Evolutionary conservation across 1,140 invertebrate genomes (phyloP), one percentile per base, ranked within the genome.

Genomic region (Solenopsis fugax): DNA sequence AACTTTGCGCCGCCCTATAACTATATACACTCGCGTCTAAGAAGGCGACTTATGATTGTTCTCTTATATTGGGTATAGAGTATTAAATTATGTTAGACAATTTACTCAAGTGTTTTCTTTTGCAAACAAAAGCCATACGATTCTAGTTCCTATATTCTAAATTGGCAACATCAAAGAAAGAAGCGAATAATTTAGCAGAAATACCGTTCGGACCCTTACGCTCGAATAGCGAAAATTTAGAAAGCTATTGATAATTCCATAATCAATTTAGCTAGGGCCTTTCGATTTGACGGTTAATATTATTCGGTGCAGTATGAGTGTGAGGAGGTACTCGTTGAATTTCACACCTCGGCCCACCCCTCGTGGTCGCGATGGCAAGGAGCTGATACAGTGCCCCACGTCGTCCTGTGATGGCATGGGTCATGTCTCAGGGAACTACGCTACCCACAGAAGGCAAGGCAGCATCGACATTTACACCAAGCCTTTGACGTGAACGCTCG

Each of bases 381-480:
- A 97, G 95, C 96, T 97, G 93, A 96, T 97, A 93, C 96, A 97
- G 94, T 98, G 97, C 93, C 97, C 97, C 81, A 97, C 96, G 84
- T 96, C 96, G 88, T 96, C 96, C 91, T 97, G 97, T 95, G 97
- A 97, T 96, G 97, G 97, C 94, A 96, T 96, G 95, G 97, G 97
- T 92, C 97, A 97, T 95, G 95, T 97, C 93, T 97, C 96, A 92
- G 97, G 96, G 93, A 97, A 97, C 96, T 97, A 97, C 95, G 96
- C 96, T 95, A 97, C 97, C 93, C 97, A 97, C 94, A 96, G 97
- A 95, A 97, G 96, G 96, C 96, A 95, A 96, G 95, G 95, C 94
- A 92, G 93, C 91, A 93, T 94, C 93, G 90, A 93, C 91, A 91
- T 92, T 92, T 90, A 91, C 91, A 93, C 90, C 90, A 84, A 93